Percentiles rank a stretch among this genome's conserved stretches.
Evolutionary conservation across 2,888 invertebrate genomes (phyloP).

Genomic region (Blastobasis lacticolella): DNA sequence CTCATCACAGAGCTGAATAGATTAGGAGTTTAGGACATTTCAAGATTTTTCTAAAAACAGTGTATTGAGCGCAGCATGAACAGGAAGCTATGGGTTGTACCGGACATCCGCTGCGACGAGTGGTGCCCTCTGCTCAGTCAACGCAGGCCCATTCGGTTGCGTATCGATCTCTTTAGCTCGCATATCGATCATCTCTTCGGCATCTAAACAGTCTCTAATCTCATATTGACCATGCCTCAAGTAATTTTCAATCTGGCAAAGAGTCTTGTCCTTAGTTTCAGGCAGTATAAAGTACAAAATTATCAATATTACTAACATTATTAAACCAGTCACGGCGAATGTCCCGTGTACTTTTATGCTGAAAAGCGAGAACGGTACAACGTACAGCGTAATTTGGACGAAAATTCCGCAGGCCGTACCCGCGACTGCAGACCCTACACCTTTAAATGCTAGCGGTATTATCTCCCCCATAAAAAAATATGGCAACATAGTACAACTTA

Average conservation of each 20-base stretch:
- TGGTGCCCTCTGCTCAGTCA: too few relatives aligned
- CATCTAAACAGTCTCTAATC: too few relatives aligned
- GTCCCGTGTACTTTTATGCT: constrained; percentile 27
- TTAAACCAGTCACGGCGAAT: constrained; percentile 25
- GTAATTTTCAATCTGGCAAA: constrained; percentile 55
- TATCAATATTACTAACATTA: constrained; percentile 17
- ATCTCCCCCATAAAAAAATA: constrained; percentile 27
- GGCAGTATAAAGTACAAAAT: constrained; percentile 35
- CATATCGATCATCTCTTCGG: too few relatives aligned
- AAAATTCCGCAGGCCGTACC: constrained; percentile 18
- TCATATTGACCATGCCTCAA: constrained; percentile 30
- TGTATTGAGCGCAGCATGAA: too few relatives aligned
- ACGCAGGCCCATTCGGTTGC: too few relatives aligned
- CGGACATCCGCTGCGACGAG: too few relatives aligned
- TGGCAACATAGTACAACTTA: constrained; percentile 27
- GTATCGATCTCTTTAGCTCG: too few relatives aligned
- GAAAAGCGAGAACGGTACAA: constrained; percentile 20
- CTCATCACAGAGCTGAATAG: too few relatives aligned
- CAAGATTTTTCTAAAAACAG: too few relatives aligned
- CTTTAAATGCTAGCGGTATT: constrained; percentile 27
- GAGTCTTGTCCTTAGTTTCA: constrained; percentile 52
- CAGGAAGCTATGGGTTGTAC: too few relatives aligned
- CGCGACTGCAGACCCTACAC: constrained; percentile 18
- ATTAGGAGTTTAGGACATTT: too few relatives aligned
- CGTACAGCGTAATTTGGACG: constrained; percentile 13